Evolutionary conservation across 2,113 vertebrate species (phyloP).

Genomic region (Macaca nemestrina): DNA sequence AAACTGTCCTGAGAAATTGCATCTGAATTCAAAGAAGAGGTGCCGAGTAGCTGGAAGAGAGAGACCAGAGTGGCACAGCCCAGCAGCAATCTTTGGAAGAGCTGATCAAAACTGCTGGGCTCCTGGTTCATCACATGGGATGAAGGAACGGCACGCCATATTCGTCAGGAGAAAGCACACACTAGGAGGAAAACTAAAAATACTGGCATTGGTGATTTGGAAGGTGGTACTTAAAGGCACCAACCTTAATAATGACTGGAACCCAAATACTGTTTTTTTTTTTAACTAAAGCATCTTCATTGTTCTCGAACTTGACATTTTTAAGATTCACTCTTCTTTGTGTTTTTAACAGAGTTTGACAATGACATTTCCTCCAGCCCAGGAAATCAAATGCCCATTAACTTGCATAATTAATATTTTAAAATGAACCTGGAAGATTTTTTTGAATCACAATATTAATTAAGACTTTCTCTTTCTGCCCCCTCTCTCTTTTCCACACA

Average conservation of each 20-base stretch:
- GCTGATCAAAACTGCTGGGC: constrained; percentile 13
- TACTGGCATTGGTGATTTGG: neutral
- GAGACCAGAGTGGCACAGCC: constrained; percentile 83
- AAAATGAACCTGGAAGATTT: neutral
- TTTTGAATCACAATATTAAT: neutral
- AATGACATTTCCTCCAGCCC: neutral
- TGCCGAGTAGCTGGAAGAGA: constrained; percentile 84
- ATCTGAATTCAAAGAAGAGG: constrained; percentile 84
- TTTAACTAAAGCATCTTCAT: neutral
- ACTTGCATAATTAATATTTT: neutral
- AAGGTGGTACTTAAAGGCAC: neutral
- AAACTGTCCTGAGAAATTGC: constrained; percentile 81
- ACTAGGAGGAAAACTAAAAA: neutral
- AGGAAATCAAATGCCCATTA: neutral
- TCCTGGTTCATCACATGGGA: neutral
- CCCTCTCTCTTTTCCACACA: neutral
- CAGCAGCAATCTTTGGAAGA: constrained; percentile 82
- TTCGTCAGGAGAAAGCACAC: neutral
- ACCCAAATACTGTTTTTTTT: neutral
- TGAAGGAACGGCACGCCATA: neutral
- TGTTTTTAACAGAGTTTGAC: neutral
- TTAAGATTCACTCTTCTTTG: neutral
- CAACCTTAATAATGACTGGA: neutral
- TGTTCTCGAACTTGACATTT: neutral
- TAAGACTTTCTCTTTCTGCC: neutral